Conservation (phyloP, 1,140 invertebrate genomes). For the Atta colombica region DNA sequence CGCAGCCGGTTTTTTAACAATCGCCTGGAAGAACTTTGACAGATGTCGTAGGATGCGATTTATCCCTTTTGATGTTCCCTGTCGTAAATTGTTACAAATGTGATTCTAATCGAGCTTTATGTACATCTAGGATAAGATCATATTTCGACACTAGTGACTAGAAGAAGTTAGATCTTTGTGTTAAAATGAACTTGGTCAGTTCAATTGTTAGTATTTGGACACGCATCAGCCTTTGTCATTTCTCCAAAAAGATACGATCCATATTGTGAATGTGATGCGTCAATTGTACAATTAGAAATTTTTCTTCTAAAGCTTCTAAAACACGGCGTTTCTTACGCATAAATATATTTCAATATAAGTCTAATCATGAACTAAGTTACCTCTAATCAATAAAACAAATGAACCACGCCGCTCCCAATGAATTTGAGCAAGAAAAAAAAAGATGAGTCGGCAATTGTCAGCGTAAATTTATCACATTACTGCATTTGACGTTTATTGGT, state of each 20-base stretch:
- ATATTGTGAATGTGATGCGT: neutral
- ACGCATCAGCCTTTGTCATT: conserved; percentile 18
- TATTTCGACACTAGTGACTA: neutral
- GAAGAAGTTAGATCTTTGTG: neutral
- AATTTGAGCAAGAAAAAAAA: neutral
- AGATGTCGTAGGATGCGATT: conserved; percentile 42
- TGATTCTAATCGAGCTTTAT: conserved; percentile 39
- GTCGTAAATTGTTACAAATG: conserved; percentile 53
- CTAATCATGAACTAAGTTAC: neutral
- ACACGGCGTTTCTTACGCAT: neutral
- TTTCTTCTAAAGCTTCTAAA: neutral
- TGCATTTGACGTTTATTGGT: conserved; percentile 22
- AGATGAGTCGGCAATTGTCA: neutral
- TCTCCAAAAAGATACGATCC: neutral
- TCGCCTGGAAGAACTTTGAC: conserved; percentile 40
- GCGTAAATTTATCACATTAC: conserved; percentile 32
- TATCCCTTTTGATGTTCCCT: conserved; percentile 20
- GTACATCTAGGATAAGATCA: neutral
- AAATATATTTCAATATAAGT: neutral
- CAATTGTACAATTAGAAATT: conserved; percentile 10
- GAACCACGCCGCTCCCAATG: neutral
- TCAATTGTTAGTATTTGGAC: conserved; percentile 25
- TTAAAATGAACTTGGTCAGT: conserved; percentile 5
- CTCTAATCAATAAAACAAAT: neutral
- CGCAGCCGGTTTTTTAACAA: conserved; percentile 40